These are phyloP conservation scores for Centrocercus urophasianus DNA, from an alignment of 2,113 vertebrate species.

Conservation along the genomic window DNA sequence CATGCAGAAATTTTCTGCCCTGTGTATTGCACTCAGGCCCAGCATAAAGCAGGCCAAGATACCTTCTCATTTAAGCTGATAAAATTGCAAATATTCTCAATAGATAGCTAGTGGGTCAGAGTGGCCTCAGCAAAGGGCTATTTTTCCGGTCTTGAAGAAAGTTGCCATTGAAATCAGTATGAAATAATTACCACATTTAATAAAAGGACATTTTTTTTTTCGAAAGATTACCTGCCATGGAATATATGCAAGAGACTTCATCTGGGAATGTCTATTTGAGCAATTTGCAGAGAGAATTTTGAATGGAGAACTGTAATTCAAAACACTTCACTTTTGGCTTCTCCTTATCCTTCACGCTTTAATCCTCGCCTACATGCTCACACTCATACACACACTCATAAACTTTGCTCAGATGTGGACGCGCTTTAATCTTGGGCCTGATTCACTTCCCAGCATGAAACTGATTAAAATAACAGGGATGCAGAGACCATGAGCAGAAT, in stretches of 20 bases:
- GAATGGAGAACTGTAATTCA: background rate
- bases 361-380: background rate
- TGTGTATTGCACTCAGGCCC: background rate
- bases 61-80: background rate
- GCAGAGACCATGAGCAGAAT: background rate
- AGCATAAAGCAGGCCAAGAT: background rate
- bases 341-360: background rate
- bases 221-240: background rate
- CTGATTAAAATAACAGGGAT: background rate
- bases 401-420: background rate
- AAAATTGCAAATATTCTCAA: background rate
- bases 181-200: background rate
- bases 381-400: background rate
- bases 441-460: conserved; percentile 17
- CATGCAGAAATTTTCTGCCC: background rate
- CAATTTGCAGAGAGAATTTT: background rate
- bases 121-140: background rate
- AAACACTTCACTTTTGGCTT: conserved; percentile 1
- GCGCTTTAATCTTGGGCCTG: background rate
- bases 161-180: background rate
- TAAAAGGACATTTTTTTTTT: background rate
- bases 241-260: background rate
- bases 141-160: background rate
- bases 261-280: background rate
- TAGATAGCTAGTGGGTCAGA: background rate